Evolutionary conservation across 2,888 invertebrate species (phyloP), one percentile per base, ranked within the genome.

Genomic region (Ametastegia equiseti): DNA sequence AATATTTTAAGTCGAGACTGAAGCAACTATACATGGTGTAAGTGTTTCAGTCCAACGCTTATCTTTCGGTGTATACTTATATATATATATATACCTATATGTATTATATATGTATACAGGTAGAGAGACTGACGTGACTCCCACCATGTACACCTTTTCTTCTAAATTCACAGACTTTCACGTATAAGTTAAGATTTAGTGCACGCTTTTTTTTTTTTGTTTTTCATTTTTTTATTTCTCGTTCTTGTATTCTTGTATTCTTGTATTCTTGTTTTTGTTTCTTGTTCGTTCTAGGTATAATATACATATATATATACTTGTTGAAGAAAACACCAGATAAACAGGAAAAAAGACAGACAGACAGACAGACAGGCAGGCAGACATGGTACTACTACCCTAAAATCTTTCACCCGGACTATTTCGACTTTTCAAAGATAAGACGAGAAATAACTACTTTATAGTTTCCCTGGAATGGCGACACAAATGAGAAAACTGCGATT

Each of bases 1-100:
- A 84, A 84, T 84, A 84, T 84, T 84, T 84, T 81, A 71, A 82
- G 73, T 80, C 65, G 45, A 23, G 23, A 27, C 2, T 1, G 27
- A 30, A 60, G 60, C 30, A 15, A n/a, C 15, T n/a, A n/a, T n/a
- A n/a, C n/a, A n/a, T 60, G 13, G 30, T 15, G 60, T 60, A 60
- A 60, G 60, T 60, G 60, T 60, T 60, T 54, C 7, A 60, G 60
- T 60, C 60, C 6, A 60, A 60, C 60, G 15, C 13, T 30, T 60
- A 27, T 60, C 60, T 60, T n/a, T n/a, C n/a, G n/a, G n/a, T n/a
- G n/a, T n/a, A n/a, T n/a, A n/a, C n/a, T n/a, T n/a, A n/a, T n/a
- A n/a, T n/a, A n/a, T n/a, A n/a, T 42, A 42, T 42, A 4, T 23
- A 5, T n/a, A 57, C 57, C 19, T 23, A 5, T 57, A n/a, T n/a